phyloP scores from a whole-genome alignment of 2,797 vertebrate genomes.

The Fistularia tabacaria region DNA sequence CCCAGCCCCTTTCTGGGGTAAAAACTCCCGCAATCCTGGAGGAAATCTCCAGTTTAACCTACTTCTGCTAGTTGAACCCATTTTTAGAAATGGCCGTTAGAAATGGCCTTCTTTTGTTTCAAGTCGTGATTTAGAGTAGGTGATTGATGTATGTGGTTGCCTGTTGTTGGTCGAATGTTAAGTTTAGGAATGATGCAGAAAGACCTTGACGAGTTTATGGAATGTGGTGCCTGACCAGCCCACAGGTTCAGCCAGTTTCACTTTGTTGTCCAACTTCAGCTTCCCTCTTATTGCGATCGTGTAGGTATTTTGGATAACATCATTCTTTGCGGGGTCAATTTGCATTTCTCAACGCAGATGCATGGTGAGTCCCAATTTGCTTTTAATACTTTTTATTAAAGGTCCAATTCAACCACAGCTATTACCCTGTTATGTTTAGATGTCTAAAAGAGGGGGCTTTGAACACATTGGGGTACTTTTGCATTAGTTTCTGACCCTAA shows the following conservation, averaged over 20 bases:
- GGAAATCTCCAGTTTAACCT: conserved; percentile 57
- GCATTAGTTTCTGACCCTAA: conserved; percentile 53
- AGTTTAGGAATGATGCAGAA: conserved; percentile 29
- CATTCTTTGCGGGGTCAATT: conserved; percentile 17
- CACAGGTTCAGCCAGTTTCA: conserved; percentile 39
- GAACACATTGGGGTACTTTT: conserved; percentile 32
- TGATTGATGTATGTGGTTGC: conserved; percentile 1
- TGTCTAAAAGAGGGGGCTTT: conserved; percentile 3
- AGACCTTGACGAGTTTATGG: conserved; percentile 69
- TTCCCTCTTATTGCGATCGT: conserved; percentile 22
- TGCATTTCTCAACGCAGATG: conserved; percentile 33
- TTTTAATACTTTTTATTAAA: conserved; percentile 2
- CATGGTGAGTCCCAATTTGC: conserved; percentile 59
- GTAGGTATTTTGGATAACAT: conserved; percentile 22
- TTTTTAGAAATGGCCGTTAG: conserved; percentile 19
- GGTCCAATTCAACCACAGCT: conserved; percentile 15
- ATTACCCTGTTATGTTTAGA: conserved; percentile 3
- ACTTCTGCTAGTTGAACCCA: conserved; percentile 36
- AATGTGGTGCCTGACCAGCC: conserved; percentile 64
- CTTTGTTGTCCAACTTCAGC: conserved; percentile 21
- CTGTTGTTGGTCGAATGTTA: conserved; percentile 19
- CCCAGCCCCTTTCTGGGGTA: conserved; percentile 52
- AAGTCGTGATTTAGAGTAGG: conserved; percentile 6
- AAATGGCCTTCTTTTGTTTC: conserved; percentile 9
- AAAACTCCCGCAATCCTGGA: conserved; percentile 59